These are phyloP conservation scores for Cepphus grylle DNA, from an alignment of 2,113 vertebrate species.

Conservation along the genomic window DNA sequence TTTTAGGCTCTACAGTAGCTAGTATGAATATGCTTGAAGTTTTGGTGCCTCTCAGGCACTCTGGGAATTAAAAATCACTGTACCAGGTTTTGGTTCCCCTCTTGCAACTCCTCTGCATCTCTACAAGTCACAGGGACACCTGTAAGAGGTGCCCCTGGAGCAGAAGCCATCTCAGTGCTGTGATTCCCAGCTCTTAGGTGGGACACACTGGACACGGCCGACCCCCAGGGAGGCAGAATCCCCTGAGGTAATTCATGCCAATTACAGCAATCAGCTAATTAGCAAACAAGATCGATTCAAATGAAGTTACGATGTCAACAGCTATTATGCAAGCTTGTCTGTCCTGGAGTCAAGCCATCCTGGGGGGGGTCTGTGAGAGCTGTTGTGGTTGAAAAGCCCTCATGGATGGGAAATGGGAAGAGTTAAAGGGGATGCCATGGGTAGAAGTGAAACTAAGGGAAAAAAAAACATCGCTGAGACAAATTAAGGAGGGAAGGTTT, in stretches of 20 bases:
- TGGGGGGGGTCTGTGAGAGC: not conserved
- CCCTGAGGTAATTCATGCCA: constrained; percentile 15
- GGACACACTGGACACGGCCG: not conserved
- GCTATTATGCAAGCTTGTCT: not conserved
- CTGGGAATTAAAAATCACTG: not conserved
- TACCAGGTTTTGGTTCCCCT: not conserved
- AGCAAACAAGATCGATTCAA: constrained; percentile 48
- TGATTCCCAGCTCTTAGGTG: not conserved
- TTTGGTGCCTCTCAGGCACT: not conserved
- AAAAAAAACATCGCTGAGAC: rapidly evolving
- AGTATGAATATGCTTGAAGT: not conserved
- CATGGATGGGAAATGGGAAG: not conserved
- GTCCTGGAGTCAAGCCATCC: not conserved
- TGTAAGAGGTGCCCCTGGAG: not conserved
- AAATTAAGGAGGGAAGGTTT: not conserved
- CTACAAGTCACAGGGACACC: not conserved
- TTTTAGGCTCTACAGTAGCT: not conserved
- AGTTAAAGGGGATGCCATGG: not conserved
- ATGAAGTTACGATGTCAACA: constrained; percentile 44
- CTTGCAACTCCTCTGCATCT: not conserved
- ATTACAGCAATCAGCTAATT: constrained; percentile 63
- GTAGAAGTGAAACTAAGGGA: not conserved
- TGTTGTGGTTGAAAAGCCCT: not conserved
- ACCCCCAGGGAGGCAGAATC: not conserved
- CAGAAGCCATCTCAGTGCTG: not conserved